phyloP scores from a whole-genome alignment of 1,140 invertebrate genomes.

The Pseudomyrmex sp. region DNA sequence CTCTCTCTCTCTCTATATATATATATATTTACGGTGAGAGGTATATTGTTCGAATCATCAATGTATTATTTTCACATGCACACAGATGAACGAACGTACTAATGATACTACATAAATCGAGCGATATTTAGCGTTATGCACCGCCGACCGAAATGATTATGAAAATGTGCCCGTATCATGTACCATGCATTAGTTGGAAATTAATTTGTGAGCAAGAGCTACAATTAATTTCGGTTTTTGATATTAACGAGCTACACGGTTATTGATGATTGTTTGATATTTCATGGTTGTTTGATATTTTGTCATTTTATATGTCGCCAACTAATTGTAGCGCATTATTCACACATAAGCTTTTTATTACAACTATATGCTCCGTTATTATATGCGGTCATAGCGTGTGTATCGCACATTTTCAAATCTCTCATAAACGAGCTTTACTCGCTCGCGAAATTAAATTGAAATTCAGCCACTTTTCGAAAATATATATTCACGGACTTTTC shows the following conservation, averaged over 20 bases:
- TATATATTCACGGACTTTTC: slow-evolving; percentile 16
- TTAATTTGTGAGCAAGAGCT: slow-evolving; percentile 32
- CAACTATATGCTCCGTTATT: not conserved
- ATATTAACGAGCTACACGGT: not conserved
- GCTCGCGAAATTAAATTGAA: slow-evolving; percentile 48
- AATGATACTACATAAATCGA: slow-evolving; percentile 32
- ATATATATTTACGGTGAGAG: not conserved
- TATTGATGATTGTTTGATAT: slow-evolving; percentile 31
- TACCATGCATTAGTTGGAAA: slow-evolving; percentile 20
- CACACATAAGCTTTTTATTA: not conserved
- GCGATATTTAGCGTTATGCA: slow-evolving; percentile 23
- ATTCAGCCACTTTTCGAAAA: slow-evolving; percentile 26
- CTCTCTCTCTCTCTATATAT: too few species aligned
- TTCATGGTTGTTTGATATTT: slow-evolving; percentile 30
- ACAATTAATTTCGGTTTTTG: slow-evolving; percentile 48
- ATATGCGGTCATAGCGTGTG: not conserved
- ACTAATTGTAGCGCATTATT: not conserved
- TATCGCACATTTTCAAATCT: slow-evolving; percentile 7
- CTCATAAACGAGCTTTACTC: slow-evolving; percentile 31
- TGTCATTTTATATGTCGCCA: not conserved
- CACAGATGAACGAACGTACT: not conserved
- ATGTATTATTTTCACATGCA: not conserved
- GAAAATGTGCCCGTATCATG: slow-evolving; percentile 35
- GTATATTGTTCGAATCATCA: slow-evolving; percentile 7
- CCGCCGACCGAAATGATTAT: slow-evolving; percentile 24